Base-by-base conservation (phyloP, 2,888 invertebrate genomes). In the Aplocera efformata region DNA sequence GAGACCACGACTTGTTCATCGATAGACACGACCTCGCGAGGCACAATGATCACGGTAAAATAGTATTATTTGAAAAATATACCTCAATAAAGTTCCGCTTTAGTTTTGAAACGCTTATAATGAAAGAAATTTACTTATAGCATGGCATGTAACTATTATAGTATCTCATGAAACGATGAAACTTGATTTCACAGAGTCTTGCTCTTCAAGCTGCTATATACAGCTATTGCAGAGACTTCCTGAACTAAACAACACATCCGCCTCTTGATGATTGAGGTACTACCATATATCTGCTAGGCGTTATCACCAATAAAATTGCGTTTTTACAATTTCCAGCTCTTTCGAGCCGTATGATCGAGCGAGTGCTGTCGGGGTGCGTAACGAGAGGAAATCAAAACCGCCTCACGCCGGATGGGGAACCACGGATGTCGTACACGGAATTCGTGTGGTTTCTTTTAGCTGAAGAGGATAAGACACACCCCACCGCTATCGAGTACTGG, bases 371-470 rank as follows among this genome's bases (percentile, higher is more conserved):
- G 13, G 98, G 98, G 7, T 98, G 98, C 59, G 98, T 99, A 42
- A 97, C 97, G 1, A 91, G 97, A 60, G 95, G 94, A 48, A 91
- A 90, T 68, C 90, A 88, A 68, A 89, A 90, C 66, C 65, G 82
- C 0, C 50, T 79, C 40, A 84, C 88, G 0, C 79, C 89, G 0
- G 89, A 89, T 37, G 91, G 91, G 1, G 92, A 93, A 58, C 92
- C 93, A 10, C 93, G 95, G 67, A 98, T 99, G 97, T 97, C 97
- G 26, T 99, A 99, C 80, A 96, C 96, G 0, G 99, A 99, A 81
- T 99, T 99, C 84, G 99, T 99, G 3, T 99, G 99, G 97, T 99
- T 99, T 84, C 90, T 99, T 41, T 90, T 99, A 5, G 98, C 99
- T 23, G 99, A 99, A 76, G 99, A 99, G 81, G 99, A 99, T 82